phyloP scores from a whole-genome alignment of 2,888 invertebrate genomes.

The Agonopterix subpropinquella region DNA sequence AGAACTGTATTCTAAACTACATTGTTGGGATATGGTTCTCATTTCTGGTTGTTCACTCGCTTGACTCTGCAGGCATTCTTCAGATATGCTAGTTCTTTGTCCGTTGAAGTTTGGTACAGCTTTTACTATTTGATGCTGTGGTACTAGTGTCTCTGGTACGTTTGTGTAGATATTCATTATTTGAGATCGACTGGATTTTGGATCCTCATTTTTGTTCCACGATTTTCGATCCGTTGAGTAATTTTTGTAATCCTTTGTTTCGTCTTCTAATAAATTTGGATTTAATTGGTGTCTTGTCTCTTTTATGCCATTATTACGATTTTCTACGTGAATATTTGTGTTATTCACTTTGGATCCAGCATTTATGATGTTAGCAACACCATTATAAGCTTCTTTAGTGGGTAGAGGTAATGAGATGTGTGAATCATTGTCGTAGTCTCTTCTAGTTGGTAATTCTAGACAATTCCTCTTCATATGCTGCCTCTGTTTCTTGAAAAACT shows the following conservation, averaged over 20 bases:
- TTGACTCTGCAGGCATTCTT: slow-evolving; percentile 62
- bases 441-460: slow-evolving; percentile 78
- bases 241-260: slow-evolving; percentile 73
- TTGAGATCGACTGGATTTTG: slow-evolving; percentile 46
- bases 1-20: slow-evolving; percentile 82
- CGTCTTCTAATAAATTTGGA: slow-evolving; percentile 80
- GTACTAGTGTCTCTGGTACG: slow-evolving; percentile 77
- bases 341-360: slow-evolving; percentile 87
- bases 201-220: slow-evolving; percentile 54
- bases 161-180: slow-evolving; percentile 79
- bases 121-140: slow-evolving; percentile 74
- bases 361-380: slow-evolving; percentile 78
- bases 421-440: slow-evolving; percentile 74
- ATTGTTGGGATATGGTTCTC: slow-evolving; percentile 82
- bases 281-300: slow-evolving; percentile 75
- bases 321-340: slow-evolving; percentile 85
- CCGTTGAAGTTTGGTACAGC: slow-evolving; percentile 42
- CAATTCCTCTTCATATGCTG: slow-evolving; percentile 84
- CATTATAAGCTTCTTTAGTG: slow-evolving; percentile 63
- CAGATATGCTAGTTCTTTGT: slow-evolving; percentile 60
- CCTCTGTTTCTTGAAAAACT: slow-evolving; percentile 92
- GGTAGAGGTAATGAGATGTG: slow-evolving; percentile 70
- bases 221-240: slow-evolving; percentile 55
- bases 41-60: slow-evolving; percentile 67
- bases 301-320: slow-evolving; percentile 63